Evolutionary conservation across 2,113 vertebrate genomes (phyloP).

Genomic region (Prietella phreatophila): DNA sequence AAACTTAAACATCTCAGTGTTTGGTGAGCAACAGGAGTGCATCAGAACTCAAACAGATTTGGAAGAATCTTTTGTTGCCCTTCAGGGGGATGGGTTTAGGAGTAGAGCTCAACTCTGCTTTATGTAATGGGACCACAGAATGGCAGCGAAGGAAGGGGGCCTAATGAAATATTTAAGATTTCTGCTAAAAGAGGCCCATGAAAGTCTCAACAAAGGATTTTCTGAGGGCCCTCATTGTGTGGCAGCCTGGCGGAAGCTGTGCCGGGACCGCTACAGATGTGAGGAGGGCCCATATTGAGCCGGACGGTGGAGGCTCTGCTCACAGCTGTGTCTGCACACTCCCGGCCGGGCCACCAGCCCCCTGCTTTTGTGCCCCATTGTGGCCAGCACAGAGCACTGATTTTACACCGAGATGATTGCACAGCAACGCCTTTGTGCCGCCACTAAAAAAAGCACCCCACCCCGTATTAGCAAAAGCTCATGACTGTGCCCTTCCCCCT

Average conservation of each 20-base stretch:
- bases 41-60: constrained; percentile 65
- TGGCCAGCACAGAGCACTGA: constrained; percentile 73
- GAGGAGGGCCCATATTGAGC: constrained; percentile 84
- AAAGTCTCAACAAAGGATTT: constrained; percentile 79
- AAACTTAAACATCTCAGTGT: constrained; percentile 64
- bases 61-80: constrained; percentile 70
- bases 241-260: constrained; percentile 71
- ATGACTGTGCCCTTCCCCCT: constrained; percentile 37
- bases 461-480: constrained; percentile 59
- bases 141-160: constrained; percentile 60
- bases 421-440: constrained; percentile 78
- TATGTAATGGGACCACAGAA: constrained; percentile 65
- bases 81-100: constrained; percentile 54
- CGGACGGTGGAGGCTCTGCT: constrained; percentile 79
- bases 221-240: constrained; percentile 73
- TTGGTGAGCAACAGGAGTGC: constrained; percentile 61
- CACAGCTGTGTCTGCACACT: constrained; percentile 83
- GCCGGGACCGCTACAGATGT: constrained; percentile 76
- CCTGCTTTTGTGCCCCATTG: constrained; percentile 81
- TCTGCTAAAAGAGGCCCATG: constrained; percentile 71
- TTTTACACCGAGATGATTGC: constrained; percentile 83
- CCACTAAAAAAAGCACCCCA: constrained; percentile 54
- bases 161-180: constrained; percentile 91
- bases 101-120: constrained; percentile 55
- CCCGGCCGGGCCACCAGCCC: constrained; percentile 82